Conservation (phyloP, 30 jellyfish, hydroid and myxozoan genomes). For the Nemopilema nomurai region DNA sequence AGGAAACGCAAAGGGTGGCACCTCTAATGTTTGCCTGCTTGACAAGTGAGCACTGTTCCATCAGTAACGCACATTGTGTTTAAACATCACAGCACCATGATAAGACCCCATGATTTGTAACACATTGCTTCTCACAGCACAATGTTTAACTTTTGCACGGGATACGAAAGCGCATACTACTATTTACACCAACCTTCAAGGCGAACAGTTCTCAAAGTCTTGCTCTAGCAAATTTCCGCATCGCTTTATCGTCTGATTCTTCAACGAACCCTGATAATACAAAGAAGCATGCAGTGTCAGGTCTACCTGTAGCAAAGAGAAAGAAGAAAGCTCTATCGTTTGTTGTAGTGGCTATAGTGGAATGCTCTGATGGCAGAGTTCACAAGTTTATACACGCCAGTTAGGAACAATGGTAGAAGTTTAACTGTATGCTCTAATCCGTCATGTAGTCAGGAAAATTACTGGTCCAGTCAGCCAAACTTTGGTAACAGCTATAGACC, state of each 20-base stretch:
- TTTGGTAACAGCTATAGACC: not conserved
- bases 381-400: too few relatives aligned
- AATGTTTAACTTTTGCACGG: not conserved
- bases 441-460: not conserved
- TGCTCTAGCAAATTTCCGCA: not conserved
- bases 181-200: not conserved
- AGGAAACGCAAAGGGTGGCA: not conserved
- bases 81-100: not conserved
- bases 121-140: not conserved
- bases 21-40: not conserved
- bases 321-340: not conserved
- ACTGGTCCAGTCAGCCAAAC: not conserved
- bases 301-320: not conserved
- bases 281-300: not conserved
- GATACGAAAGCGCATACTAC: not conserved
- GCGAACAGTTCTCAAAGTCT: not conserved
- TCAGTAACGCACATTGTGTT: not conserved
- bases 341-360: conserved; percentile 50
- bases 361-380: conserved; percentile 53
- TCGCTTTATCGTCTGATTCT: not conserved
- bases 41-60: not conserved
- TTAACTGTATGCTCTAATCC: too few relatives aligned
- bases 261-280: not conserved
- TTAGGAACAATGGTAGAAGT: not conserved
- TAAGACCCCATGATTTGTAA: not conserved